Evolutionary conservation across 2,113 vertebrate species (phyloP).

Genomic region (Menidia beryllina): DNA sequence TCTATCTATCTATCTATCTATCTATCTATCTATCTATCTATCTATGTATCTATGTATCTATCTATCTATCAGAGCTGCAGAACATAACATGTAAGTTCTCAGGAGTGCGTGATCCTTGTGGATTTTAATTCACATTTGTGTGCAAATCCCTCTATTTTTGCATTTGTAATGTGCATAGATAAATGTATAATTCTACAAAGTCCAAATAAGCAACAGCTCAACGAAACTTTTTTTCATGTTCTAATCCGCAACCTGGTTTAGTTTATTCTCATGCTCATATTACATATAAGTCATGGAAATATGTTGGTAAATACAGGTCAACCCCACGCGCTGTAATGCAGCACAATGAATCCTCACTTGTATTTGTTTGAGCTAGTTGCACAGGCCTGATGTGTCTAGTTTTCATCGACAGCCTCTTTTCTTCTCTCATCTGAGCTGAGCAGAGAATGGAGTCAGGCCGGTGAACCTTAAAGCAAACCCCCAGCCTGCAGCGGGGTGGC

Average conservation of each 20-base stretch:
- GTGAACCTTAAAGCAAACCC: neutral
- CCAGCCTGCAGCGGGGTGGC: neutral
- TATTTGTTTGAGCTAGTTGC: neutral
- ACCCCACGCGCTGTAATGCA: neutral
- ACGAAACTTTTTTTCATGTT: neutral
- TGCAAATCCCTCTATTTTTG: too few species aligned
- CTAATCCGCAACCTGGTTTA: neutral
- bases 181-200: too few species aligned
- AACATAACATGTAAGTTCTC: too few species aligned
- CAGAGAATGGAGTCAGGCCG: neutral
- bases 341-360: neutral
- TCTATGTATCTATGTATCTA: too few species aligned
- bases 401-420: neutral
- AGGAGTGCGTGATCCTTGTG: too few species aligned
- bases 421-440: neutral
- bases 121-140: too few species aligned
- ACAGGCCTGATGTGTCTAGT: neutral
- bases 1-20: too few species aligned
- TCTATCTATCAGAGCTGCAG: too few species aligned
- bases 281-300: neutral
- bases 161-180: neutral
- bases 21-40: too few species aligned
- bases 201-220: too few species aligned
- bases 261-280: neutral
- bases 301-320: neutral